Conservation (phyloP, 23 tunicate species). For the Halocynthia aurantium region DNA sequence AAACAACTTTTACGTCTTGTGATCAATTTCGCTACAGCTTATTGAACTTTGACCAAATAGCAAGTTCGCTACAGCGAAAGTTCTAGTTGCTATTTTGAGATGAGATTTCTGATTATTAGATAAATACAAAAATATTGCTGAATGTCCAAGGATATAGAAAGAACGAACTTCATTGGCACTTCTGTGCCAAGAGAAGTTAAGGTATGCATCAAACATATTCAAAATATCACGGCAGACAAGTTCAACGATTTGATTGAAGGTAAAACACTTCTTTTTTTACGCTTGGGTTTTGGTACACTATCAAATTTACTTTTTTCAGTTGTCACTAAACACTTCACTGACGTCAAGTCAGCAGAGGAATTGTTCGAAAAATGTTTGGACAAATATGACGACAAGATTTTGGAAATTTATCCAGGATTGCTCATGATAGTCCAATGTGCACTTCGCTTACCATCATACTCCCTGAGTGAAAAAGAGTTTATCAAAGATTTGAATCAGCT, state of each 20-base stretch:
- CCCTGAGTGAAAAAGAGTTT: constrained; percentile 40
- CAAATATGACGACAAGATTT: constrained; percentile 8
- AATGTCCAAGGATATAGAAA: constrained; percentile 11
- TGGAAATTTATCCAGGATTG: constrained; percentile 62
- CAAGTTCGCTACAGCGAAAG: too few species aligned
- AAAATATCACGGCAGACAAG: background rate
- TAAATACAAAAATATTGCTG: too few species aligned
- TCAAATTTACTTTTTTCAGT: constrained; percentile 29
- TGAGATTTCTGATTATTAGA: too few species aligned
- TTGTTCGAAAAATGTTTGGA: constrained; percentile 22
- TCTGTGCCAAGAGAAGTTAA: constrained; percentile 17
- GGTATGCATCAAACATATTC: constrained; percentile 1
- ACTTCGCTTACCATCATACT: constrained; percentile 32
- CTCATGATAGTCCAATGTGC: constrained; percentile 35
- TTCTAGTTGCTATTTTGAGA: too few species aligned
- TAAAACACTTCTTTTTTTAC: background rate
- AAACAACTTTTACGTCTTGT: too few species aligned
- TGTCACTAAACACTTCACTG: constrained; percentile 33
- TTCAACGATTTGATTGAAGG: constrained; percentile 5
- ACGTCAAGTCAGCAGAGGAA: constrained; percentile 5
- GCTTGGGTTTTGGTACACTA: background rate
- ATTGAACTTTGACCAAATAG: too few species aligned
- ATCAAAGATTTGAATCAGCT: constrained; percentile 39
- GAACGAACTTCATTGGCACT: constrained; percentile 12
- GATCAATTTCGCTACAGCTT: too few species aligned